Conservation (phyloP, 1,140 invertebrate species). For the Orchesella cincta region DNA sequence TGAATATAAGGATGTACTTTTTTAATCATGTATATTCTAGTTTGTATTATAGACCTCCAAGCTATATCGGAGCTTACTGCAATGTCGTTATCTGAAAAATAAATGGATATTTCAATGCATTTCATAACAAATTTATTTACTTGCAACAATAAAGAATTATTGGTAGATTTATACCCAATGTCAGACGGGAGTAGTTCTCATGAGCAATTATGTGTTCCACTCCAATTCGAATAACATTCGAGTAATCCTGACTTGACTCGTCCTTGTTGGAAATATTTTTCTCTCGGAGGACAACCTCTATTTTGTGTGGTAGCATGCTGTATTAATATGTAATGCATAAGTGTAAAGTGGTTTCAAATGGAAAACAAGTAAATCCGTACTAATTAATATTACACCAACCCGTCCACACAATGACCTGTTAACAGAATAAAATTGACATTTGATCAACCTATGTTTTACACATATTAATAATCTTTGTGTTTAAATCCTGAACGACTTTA, state of each 20-base stretch:
- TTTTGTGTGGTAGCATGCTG: conserved; percentile 20
- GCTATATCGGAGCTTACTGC: not conserved
- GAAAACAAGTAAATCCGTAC: no score
- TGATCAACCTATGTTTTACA: conserved; percentile 1
- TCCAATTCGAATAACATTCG: not conserved
- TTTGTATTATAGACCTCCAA: no score
- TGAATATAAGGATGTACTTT: not conserved
- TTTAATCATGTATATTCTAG: not conserved
- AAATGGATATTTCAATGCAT: not conserved
- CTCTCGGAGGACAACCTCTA: conserved; percentile 32
- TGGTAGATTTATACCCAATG: not conserved
- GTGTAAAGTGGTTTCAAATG: no score
- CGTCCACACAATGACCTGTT: conserved; percentile 44
- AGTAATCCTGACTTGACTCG: not conserved
- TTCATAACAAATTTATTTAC: not conserved
- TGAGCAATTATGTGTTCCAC: not conserved
- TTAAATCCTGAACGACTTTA: not conserved
- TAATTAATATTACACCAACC: conserved; percentile 20
- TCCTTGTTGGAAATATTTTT: not conserved
- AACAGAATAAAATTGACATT: conserved; percentile 24
- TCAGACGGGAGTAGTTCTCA: not conserved
- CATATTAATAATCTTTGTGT: not conserved
- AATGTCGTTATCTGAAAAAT: conserved; percentile 16
- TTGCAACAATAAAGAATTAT: not conserved
- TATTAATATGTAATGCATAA: not conserved